Percentiles rank a stretch among this genome's conserved stretches.
phyloP scores from a whole-genome alignment of 2,113 vertebrate genomes.

The Chroicocephalus ridibundus region DNA sequence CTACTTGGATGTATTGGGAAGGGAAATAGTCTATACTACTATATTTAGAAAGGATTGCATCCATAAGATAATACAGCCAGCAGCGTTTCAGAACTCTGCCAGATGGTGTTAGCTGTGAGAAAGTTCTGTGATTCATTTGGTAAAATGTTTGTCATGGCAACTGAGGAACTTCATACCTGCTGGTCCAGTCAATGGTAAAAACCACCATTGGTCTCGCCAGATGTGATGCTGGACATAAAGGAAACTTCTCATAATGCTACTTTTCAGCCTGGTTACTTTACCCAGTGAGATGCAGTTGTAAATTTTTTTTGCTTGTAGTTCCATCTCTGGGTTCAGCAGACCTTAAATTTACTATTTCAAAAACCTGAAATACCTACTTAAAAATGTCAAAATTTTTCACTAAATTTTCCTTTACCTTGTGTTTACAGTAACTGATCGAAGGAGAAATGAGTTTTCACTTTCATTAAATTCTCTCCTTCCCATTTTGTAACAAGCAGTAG shows the following conservation, averaged over 20 bases:
- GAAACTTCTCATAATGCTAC: not conserved
- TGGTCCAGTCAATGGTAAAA: not conserved
- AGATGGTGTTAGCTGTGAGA: constrained; percentile 21
- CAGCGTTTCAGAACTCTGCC: not conserved
- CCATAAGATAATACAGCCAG: not conserved
- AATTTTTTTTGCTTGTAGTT: not conserved
- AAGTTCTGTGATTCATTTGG: constrained; percentile 19
- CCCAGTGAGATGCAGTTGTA: not conserved
- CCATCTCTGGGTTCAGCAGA: not conserved
- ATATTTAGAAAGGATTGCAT: not conserved
- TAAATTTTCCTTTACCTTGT: not conserved
- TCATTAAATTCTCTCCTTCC: not conserved
- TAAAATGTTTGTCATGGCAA: constrained; percentile 34
- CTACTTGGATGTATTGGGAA: not conserved
- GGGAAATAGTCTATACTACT: not conserved
- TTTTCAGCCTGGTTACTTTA: not conserved
- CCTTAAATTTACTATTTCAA: not conserved
- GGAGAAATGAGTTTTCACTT: not conserved
- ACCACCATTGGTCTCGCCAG: not conserved
- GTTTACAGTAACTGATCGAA: not conserved
- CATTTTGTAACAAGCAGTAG: not conserved
- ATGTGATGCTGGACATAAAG: not conserved
- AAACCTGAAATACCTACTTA: not conserved
- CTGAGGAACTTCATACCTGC: not conserved
- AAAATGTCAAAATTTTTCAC: not conserved